Conservation (phyloP, 2,797 vertebrate genomes). For the Parambassis ranga region DNA sequence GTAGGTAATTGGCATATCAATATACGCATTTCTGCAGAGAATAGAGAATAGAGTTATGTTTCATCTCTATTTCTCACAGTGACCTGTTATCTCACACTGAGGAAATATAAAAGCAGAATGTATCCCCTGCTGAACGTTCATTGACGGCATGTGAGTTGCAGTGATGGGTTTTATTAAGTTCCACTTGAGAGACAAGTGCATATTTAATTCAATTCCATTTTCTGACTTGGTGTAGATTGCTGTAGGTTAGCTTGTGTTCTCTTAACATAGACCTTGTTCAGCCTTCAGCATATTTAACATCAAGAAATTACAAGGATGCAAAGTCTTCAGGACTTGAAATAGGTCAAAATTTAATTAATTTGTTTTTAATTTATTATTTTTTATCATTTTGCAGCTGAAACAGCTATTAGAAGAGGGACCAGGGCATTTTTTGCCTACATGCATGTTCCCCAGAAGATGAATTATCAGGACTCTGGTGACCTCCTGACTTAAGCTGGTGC, state of each 20-base stretch:
- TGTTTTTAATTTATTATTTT: no score
- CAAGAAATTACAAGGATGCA: not conserved
- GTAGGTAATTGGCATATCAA: slow-evolving; percentile 52
- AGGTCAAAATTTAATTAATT: no score
- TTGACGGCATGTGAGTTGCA: slow-evolving; percentile 39
- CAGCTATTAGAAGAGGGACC: not conserved
- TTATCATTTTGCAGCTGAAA: not conserved
- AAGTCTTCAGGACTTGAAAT: no score
- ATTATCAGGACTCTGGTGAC: not conserved
- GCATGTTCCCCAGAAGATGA: not conserved
- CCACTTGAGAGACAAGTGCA: slow-evolving; percentile 56
- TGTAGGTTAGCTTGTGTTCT: slow-evolving; percentile 39
- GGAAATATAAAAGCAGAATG: slow-evolving; percentile 62
- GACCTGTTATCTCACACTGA: slow-evolving; percentile 59
- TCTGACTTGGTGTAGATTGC: slow-evolving; percentile 54
- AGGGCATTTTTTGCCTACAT: not conserved
- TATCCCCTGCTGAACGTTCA: slow-evolving; percentile 50
- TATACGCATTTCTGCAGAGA: slow-evolving; percentile 40
- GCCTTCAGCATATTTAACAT: not conserved
- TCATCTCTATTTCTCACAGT: slow-evolving; percentile 44
- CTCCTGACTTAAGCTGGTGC: not conserved
- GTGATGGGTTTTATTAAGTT: slow-evolving; percentile 70
- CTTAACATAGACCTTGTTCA: slow-evolving; percentile 7
- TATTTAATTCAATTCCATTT: slow-evolving; percentile 61
- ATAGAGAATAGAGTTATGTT: slow-evolving; percentile 45